These are phyloP conservation scores for Heteractis magnifica DNA, from an alignment of 92 coral and sea anemone species.

Conservation along the genomic window DNA sequence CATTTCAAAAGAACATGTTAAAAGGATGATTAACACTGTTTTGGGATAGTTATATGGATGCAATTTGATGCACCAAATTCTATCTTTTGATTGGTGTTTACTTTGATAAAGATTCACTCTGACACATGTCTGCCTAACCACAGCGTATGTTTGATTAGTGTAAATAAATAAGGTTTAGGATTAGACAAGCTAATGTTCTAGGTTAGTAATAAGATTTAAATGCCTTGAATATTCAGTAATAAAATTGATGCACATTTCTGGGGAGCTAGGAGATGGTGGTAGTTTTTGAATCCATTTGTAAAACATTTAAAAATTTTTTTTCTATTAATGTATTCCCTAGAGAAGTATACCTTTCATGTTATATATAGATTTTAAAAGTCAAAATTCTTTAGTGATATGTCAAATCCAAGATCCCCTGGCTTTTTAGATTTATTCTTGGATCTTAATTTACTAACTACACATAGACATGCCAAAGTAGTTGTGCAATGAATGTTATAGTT, in stretches of 20 bases:
- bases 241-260: background rate
- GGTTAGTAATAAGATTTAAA: background rate
- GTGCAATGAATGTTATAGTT: background rate
- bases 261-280: background rate
- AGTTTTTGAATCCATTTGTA: background rate
- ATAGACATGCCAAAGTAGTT: background rate
- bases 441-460: background rate
- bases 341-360: background rate
- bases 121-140: constrained; percentile 26
- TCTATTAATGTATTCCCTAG: background rate
- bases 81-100: constrained; percentile 25
- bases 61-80: background rate
- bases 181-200: constrained; percentile 26
- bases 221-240: background rate
- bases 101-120: constrained; percentile 21
- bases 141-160: constrained; percentile 4
- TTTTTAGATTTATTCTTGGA: background rate
- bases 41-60: background rate
- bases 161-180: constrained; percentile 14
- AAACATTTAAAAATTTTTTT: background rate
- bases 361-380: background rate
- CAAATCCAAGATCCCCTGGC: background rate
- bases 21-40: no score
- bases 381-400: background rate
- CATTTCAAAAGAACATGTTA: no score